These are phyloP conservation scores for Leptodirus hochenwartii DNA, from an alignment of 2,888 invertebrate genomes.

Conservation along the genomic window DNA sequence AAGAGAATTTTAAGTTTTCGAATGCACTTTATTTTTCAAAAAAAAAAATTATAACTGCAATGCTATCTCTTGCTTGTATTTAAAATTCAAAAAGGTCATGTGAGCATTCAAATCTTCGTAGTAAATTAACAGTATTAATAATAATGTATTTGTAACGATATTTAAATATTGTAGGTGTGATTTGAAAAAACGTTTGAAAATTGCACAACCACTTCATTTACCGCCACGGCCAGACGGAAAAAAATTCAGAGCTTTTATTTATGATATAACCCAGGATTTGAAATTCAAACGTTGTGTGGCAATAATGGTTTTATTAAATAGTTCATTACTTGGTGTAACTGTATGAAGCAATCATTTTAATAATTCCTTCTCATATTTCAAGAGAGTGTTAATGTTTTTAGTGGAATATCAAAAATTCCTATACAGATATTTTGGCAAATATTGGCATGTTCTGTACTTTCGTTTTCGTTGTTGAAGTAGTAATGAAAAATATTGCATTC, in stretches of 20 bases:
- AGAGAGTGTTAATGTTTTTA: slow-evolving; percentile 24
- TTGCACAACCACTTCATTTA: slow-evolving; percentile 94
- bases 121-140: too few relatives aligned
- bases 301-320: slow-evolving; percentile 83
- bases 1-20: too few relatives aligned
- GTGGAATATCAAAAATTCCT: slow-evolving; percentile 72
- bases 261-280: slow-evolving; percentile 94
- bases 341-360: slow-evolving; percentile 40
- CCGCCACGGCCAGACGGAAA: slow-evolving; percentile 92
- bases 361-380: background rate
- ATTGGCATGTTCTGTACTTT: slow-evolving; percentile 79
- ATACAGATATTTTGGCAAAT: slow-evolving; percentile 67
- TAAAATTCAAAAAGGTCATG: too few relatives aligned
- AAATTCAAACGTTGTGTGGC: slow-evolving; percentile 92
- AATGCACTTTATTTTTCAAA: too few relatives aligned
- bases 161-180: slow-evolving; percentile 51
- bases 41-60: too few relatives aligned
- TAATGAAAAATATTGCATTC: slow-evolving; percentile 97
- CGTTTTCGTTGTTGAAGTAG: slow-evolving; percentile 87
- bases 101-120: too few relatives aligned
- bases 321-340: slow-evolving; percentile 75
- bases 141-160: background rate
- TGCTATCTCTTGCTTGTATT: too few relatives aligned
- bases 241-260: slow-evolving; percentile 82
- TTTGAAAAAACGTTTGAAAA: slow-evolving; percentile 92